phyloP scores from a whole-genome alignment of 2,113 vertebrate genomes.

The Ctenodactylus gundi region DNA sequence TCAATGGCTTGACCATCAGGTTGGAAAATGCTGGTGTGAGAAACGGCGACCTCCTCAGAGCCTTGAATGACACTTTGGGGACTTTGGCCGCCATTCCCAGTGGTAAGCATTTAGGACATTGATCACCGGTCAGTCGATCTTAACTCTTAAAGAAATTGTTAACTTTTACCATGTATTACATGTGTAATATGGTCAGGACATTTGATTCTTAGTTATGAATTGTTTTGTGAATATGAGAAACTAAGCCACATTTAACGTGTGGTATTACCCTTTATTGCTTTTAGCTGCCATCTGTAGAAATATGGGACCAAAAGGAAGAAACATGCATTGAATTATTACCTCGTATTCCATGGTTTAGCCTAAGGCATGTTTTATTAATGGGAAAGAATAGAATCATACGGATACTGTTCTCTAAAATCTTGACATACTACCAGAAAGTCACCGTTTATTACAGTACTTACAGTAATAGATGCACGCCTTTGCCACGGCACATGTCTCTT shows the following conservation, averaged over 20 bases:
- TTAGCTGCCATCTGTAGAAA: neutral
- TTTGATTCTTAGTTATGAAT: neutral
- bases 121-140: neutral
- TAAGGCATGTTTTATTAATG: neutral
- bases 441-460: neutral
- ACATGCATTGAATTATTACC: neutral
- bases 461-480: neutral
- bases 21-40: conserved; percentile 89
- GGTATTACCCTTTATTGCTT: neutral
- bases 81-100: conserved; percentile 92
- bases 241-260: neutral
- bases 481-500: neutral
- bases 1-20: conserved; percentile 86
- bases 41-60: conserved; percentile 88
- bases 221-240: conserved; percentile 29
- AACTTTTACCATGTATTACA: neutral
- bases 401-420: neutral
- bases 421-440: neutral
- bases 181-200: neutral
- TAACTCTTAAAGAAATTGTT: neutral
- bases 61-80: conserved; percentile 91
- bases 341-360: neutral
- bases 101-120: conserved; percentile 82
- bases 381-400: neutral
- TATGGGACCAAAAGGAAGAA: neutral